Percentiles rank a stretch among this genome's conserved stretches.
Evolutionary conservation across 1,140 invertebrate species (phyloP).

Genomic region (Chelonus insularis): DNA sequence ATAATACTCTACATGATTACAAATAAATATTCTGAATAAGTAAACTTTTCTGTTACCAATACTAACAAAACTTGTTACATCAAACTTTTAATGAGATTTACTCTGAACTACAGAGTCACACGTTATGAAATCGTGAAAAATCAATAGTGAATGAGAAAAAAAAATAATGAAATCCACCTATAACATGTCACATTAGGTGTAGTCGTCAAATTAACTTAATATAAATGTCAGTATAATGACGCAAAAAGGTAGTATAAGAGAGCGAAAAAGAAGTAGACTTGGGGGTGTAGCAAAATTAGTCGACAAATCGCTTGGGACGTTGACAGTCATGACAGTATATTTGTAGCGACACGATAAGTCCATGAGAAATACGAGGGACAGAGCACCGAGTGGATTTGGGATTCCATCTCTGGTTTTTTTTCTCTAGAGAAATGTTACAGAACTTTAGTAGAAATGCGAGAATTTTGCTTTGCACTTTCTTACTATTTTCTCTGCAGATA

Average conservation of each 20-base stretch:
- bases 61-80: too few species aligned
- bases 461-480: neutral
- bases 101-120: too few species aligned
- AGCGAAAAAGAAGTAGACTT: constrained; percentile 25
- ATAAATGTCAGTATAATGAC: constrained; percentile 12
- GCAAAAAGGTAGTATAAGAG: neutral
- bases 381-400: constrained; percentile 5
- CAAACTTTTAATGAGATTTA: too few species aligned
- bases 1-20: too few species aligned
- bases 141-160: neutral
- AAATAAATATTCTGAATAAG: too few species aligned
- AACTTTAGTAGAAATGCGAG: neutral
- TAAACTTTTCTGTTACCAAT: too few species aligned
- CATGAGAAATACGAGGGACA: constrained; percentile 11
- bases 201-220: too few species aligned
- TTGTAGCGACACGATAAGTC: constrained; percentile 15
- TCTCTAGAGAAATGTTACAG: neutral
- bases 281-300: neutral
- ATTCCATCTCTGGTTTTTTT: neutral
- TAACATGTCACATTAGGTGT: too few species aligned
- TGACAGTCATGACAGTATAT: constrained; percentile 5
- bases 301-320: constrained; percentile 15
- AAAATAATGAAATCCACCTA: too few species aligned
- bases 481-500: neutral
- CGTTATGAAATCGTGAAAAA: too few species aligned